Evolutionary conservation across 2,797 vertebrate genomes (phyloP).

Genomic region (Esox lucius): DNA sequence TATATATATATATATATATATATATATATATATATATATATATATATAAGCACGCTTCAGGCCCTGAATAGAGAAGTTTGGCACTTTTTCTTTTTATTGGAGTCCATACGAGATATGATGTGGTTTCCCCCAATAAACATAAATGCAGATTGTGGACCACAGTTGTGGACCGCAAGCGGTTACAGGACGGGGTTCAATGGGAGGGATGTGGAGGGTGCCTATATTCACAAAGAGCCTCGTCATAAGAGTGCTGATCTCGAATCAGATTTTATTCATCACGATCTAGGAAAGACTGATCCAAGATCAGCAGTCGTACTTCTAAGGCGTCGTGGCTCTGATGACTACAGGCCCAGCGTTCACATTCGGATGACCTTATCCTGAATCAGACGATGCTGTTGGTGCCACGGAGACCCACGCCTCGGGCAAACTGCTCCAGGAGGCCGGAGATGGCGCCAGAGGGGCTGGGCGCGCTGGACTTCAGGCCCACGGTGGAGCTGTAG

Average conservation of each 20-base stretch:
- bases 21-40: slow-evolving; percentile 25
- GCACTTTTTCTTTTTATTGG: slow-evolving; percentile 65
- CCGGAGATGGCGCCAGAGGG: slow-evolving; percentile 91
- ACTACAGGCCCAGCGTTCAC: slow-evolving; percentile 29
- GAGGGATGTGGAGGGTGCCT: slow-evolving; percentile 26
- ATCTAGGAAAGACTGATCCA: background rate
- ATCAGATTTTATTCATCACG: background rate
- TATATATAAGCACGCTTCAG: slow-evolving; percentile 30
- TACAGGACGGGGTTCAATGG: slow-evolving; percentile 10
- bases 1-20: slow-evolving; percentile 20
- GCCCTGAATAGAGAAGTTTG: slow-evolving; percentile 62
- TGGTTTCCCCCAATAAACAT: background rate
- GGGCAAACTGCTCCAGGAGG: slow-evolving; percentile 93
- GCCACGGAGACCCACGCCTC: slow-evolving; percentile 89
- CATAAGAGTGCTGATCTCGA: background rate
- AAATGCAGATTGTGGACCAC: background rate
- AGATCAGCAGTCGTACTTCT: background rate
- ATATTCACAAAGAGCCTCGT: background rate
- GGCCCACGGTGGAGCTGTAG: slow-evolving; percentile 92
- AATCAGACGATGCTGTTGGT: slow-evolving; percentile 85
- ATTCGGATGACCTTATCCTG: slow-evolving; percentile 1
- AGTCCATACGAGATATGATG: slow-evolving; percentile 34
- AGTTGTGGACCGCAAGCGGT: background rate
- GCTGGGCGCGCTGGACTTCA: slow-evolving; percentile 83
- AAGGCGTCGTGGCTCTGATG: background rate